These are phyloP conservation scores for Apantesis nais DNA, from an alignment of 2,888 invertebrate species.

Conservation along the genomic window DNA sequence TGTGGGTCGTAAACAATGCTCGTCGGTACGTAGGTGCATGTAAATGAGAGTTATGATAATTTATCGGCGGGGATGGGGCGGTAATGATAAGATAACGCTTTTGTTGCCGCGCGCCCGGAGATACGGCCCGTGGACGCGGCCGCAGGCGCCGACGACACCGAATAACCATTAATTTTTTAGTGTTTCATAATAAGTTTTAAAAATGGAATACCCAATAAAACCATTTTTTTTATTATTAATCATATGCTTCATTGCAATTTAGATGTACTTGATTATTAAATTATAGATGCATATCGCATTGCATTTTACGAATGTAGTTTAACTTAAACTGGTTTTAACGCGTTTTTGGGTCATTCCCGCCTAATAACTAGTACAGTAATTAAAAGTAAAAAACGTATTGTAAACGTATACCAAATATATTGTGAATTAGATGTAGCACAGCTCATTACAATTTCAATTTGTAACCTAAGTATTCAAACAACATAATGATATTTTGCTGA, in stretches of 20 bases:
- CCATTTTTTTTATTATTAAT: too few species aligned
- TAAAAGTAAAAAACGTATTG: too few species aligned
- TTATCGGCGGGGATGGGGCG: constrained; percentile 75
- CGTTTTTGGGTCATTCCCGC: too few species aligned
- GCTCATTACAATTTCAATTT: background rate
- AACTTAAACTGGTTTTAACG: too few species aligned
- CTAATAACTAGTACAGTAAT: too few species aligned
- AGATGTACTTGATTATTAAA: too few species aligned
- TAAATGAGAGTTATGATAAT: constrained; percentile 83
- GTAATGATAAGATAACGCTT: constrained; percentile 81
- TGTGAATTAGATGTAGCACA: background rate
- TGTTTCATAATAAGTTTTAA: constrained; percentile 42
- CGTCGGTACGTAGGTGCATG: constrained; percentile 74
- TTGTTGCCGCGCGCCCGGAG: constrained; percentile 71
- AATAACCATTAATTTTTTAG: constrained; percentile 43
- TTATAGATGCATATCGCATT: too few species aligned
- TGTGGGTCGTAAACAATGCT: constrained; percentile 78
- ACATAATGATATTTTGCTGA: too few species aligned
- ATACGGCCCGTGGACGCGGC: constrained; percentile 65
- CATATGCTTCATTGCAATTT: background rate
- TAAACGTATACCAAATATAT: background rate
- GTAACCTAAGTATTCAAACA: too few species aligned
- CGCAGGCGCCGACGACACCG: constrained; percentile 44
- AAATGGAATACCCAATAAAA: constrained; percentile 41
- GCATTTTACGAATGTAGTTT: too few species aligned